Conservation (phyloP, 1,140 invertebrate genomes). For the Prorops nasuta region DNA sequence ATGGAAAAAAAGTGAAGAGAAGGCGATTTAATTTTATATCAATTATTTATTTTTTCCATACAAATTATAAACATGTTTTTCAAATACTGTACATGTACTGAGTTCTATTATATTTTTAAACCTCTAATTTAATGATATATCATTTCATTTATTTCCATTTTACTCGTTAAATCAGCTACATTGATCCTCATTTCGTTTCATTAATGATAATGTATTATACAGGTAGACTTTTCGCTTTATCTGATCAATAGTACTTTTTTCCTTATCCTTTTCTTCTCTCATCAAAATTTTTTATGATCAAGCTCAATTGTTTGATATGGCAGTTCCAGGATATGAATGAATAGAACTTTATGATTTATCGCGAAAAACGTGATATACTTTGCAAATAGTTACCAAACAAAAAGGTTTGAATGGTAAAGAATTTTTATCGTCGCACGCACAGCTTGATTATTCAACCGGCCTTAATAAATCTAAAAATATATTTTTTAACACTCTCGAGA, state of each 20-base stretch:
- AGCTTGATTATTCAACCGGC: background rate
- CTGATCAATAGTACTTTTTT: constrained; percentile 25
- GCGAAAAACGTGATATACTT: no score
- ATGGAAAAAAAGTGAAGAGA: no score
- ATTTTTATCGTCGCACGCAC: background rate
- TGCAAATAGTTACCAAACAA: background rate
- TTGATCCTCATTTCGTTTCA: constrained; percentile 55
- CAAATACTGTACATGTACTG: constrained; percentile 69
- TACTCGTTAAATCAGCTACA: constrained; percentile 53
- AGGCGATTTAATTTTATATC: no score
- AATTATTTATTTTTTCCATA: constrained; percentile 67
- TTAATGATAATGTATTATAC: constrained; percentile 56
- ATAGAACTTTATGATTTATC: constrained; percentile 23
- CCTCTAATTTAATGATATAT: constrained; percentile 59
- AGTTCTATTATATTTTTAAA: constrained; percentile 61
- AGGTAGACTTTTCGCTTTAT: constrained; percentile 50
- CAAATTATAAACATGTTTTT: constrained; percentile 69
- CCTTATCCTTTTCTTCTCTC: constrained; percentile 36
- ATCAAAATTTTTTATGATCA: constrained; percentile 50
- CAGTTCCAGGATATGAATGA: constrained; percentile 63
- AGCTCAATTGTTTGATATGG: constrained; percentile 62
- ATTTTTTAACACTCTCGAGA: no score
- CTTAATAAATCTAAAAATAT: no score
- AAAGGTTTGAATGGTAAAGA: no score
- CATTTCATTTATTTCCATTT: constrained; percentile 55